Evolutionary conservation across 1,140 invertebrate species (phyloP), one percentile per base, ranked within the genome.

Genomic region (Drosophila albomicans): DNA sequence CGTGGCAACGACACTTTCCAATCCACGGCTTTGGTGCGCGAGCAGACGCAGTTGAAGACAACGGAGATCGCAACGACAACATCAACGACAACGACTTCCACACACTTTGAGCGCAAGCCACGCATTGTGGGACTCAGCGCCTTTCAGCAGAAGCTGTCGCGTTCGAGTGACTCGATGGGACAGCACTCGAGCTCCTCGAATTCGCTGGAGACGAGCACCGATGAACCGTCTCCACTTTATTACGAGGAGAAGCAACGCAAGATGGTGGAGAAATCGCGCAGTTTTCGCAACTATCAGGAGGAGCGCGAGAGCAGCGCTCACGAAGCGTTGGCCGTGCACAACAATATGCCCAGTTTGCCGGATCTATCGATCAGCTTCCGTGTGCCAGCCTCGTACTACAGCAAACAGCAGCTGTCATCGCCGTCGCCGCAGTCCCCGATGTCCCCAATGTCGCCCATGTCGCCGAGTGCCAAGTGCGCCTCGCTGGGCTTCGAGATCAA

Each of bases 201-300:
- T 61, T 90, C 87, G 5, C 61, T 91, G 70, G 90, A 91, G 71
- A 85, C 81, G 16, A 82, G 79, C 51, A 87, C 81, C 4, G 84
- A 89, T 16, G 76, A 82, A 43, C 75, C 77, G 3, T 90, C 80
- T 10, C 57, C 79, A 1, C 62, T 79, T 1, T 86, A 91, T 56
- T 91, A 92, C 49, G 91, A 91, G 45, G 86, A 92, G 54, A 91
- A 92, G 73, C 87, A 91, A 41, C 79, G 93, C 62, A 94, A 94
- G 80, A 93, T 94, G 16, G 93, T 95, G 41, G 93, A 94, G 15
- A 95, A 95, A 84, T 95, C 95, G 5, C 94, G 95, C 57, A 95
- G 95, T 84, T 96, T 96, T 79, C 94, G 95, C 70, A 93, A 94
- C 61, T 94, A 94, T 35, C 93, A 93, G 30, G 93, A 94, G 4